Evolutionary conservation across 2,797 vertebrate species (phyloP), one percentile per base, ranked within the genome.

Genomic region (Enteromius viviparus): DNA sequence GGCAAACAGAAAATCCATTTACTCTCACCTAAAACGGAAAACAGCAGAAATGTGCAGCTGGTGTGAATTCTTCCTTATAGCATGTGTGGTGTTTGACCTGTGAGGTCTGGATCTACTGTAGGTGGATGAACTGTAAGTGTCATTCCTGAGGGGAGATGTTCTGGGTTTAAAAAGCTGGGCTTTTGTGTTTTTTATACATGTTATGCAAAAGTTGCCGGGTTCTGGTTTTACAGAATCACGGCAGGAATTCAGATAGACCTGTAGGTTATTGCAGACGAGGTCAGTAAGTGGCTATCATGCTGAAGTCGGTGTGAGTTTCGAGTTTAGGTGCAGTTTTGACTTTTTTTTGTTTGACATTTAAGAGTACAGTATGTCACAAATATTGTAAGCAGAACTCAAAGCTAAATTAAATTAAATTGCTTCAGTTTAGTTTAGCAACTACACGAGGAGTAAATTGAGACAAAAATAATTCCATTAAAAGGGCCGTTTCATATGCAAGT

Each of bases 101-200:
- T n/a, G 19, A 14, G 6, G 29, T 51, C 4, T 51, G 70, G 4
- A 11, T 29, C 45, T 21, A 10, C 45, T 51, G 47, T 34, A 53
- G 19, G 49, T 55, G 71, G 29, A 37, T 55, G 72, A 75, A 75
- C 51, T 37, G 72, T 40, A 55, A 55, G 34, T 58, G 72, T 75
- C 49, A 23, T 40, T 55, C 21, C 72, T 55, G 51, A 53, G 3
- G 32, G 51, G 15, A 51, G 32, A 58, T 9, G 4, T 55, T 55
- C 29, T 75, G 32, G 32, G 23, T 23, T 34, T 23, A 14, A 37
- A 55, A 75, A 37, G 11, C 71, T 4, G 51, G 37, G 14, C 29
- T 34, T 7, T 51, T 55, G 49, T 37, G 37, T 32, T 40, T 55
- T 3, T 0, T 15, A 40, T 75, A 19, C 32, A 40, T 15, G 21